phyloP scores from a whole-genome alignment of 23 tunicate genomes.

The Ciona savignyi region DNA sequence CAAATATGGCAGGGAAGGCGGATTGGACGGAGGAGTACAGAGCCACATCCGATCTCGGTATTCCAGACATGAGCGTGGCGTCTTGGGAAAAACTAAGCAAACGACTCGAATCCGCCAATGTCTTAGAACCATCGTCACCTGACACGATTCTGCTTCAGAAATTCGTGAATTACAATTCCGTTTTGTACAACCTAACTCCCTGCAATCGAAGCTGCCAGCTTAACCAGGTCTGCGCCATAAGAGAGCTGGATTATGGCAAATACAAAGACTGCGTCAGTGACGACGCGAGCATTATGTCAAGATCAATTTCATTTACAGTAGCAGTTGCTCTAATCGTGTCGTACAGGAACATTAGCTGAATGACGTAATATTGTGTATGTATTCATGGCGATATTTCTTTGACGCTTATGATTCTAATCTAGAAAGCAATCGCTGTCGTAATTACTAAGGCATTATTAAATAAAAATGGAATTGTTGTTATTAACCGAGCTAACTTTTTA shows the following conservation, averaged over 20 bases:
- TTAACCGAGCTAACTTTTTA: no score
- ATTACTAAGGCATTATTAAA: no score
- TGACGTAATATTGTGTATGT: no score
- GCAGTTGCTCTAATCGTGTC: no score
- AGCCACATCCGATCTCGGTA: slow-evolving; percentile 16
- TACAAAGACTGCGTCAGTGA: slow-evolving; percentile 8
- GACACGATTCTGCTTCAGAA: slow-evolving; percentile 7
- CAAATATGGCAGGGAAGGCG: slow-evolving; percentile 9
- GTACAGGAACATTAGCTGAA: no score
- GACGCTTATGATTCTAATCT: no score
- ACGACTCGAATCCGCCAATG: slow-evolving; percentile 1
- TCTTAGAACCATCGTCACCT: not conserved
- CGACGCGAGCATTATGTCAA: no score
- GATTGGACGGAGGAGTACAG: slow-evolving; percentile 33
- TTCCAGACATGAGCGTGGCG: slow-evolving; percentile 14
- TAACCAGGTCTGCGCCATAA: slow-evolving; percentile 34
- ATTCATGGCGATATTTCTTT: no score
- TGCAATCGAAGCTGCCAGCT: slow-evolving; percentile 26
- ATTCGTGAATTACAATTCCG: slow-evolving; percentile 17
- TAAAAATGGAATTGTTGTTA: no score
- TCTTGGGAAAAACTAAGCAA: slow-evolving; percentile 1
- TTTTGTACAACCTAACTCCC: slow-evolving; percentile 8
- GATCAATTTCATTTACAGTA: no score
- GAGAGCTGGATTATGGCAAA: not conserved
- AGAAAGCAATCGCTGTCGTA: no score